Base-by-base conservation (phyloP, 2,888 invertebrate genomes). In the Ophion ventricosus region DNA sequence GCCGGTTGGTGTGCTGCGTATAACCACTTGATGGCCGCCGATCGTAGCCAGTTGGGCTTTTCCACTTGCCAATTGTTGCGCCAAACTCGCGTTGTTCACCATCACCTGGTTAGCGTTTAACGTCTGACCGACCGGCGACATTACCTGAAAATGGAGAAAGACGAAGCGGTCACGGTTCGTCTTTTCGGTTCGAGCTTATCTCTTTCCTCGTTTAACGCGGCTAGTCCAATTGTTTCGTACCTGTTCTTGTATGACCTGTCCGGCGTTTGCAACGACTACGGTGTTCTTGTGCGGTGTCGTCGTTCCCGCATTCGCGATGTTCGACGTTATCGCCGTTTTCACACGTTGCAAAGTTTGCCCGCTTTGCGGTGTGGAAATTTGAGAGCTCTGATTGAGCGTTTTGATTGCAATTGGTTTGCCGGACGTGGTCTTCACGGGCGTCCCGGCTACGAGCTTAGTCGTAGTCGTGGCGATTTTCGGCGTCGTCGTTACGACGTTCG, bases 1-100 rank as follows among this genome's bases (percentile, higher is more conserved):
- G 73, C 97, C 96, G 11, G 97, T 95, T 0, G 96, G 96, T 26
- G 92, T 90, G 64, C 91, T 93, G 66, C 97, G 95, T 83, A 98
- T 97, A 63, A 97, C 94, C 40, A 98, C 97, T 93, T 97, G 97
- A 90, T 97, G 97, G 0, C 97, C 97, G 91, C 97, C 97, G 35
- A 98, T 96, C 0, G 97, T 97, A 0, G 97, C 97, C 79, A 98
- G 94, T 92, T 97, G 97, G 10, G 97, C 95, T 92, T 97, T 97
- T 8, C 97, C 97, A 20, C 96, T 95, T 1, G 97, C 97, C 84
- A 98, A 94, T 92, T 97, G 97, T 91, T 97, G 97, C 20, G 97
- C 97, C 59, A 97, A 94, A 76, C 91, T 93, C 23, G 95, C 95
- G 92, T 96, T 97, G 90, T 96, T 97, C 66, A 97, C 96, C 66